Base-by-base conservation (phyloP, 1,140 invertebrate genomes). In the Phortica variegata region DNA sequence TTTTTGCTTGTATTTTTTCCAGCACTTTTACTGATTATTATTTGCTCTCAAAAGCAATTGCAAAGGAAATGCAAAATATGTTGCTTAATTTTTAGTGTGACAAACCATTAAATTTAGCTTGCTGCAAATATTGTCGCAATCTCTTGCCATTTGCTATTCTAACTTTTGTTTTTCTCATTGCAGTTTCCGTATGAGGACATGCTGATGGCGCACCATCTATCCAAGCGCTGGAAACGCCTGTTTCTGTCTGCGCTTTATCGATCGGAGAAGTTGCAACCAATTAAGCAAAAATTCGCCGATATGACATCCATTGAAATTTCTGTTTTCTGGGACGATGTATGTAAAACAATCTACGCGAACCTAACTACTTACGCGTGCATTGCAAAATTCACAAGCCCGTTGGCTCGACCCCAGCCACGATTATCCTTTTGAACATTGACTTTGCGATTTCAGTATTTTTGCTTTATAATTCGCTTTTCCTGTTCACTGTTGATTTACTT, bases 271-370 rank as follows among this genome's bases (percentile, higher is more conserved):
- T 71, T 90, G 31, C 83, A 89, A 56, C 81, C 82, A 46, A 88
- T 87, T 6, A 88, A 85, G 59, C 84, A 86, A 21, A 84, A 87
- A 60, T 96, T 94, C 75, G 88, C 87, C 13, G 83, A 88, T 53
- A 77, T 90, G 58, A 90, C 87, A 20, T 69, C 84, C 18, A 74
- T 80, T 0, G 84, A 92, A 73, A 90, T 93, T 54, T 76, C 81
- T 12, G 81, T 83, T 9, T 94, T 93, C 78, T 77, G 81, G 17
- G 71, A 77, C 10, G 82, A 86, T 65, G 74, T 76, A 68, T 68
- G 65, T 60, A 58, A 46, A 46, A 44, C 32, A 48, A 39, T 38
- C 17, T 18, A 40, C 33, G 23, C 9, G 2, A 15, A 12, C 12
- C 29, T 7, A 29, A 7, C 26, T 29, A 41, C 26, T 12, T 12